Base-by-base conservation (phyloP, 2,888 invertebrate species). In the Napeogenes inachia region DNA sequence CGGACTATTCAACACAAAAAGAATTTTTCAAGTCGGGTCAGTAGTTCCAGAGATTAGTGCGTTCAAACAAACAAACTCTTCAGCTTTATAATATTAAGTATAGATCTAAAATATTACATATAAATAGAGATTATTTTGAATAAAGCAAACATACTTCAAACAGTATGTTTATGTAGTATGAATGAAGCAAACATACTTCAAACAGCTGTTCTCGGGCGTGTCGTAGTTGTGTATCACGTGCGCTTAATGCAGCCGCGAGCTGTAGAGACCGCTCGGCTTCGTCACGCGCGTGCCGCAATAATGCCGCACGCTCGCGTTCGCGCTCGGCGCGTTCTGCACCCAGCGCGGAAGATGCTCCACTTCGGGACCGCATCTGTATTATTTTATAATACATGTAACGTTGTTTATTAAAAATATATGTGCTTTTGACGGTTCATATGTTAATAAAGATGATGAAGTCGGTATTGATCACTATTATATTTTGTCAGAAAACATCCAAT, bases 251-350 rank as follows among this genome's bases (percentile, higher is more conserved):
- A 10, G 97, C 95, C 6, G 97, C 96, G 54, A 98, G 91, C 63
- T 95, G 94, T 65, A 97, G 91, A 33, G 96, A 95, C 64, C 97
- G 92, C 81, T 98, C 97, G 0, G 97, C 96, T 76, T 98, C 97
- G 77, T 98, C 97, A 50, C 97, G 92, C 0, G 97, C 98, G 78
- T 97, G 96, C 72, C 96, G 93, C 61, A 97, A 85, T 63, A 98
- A 89, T 69, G 96, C 96, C 92, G 97, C 97, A 59, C 97, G 93
- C 83, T 98, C 98, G 13, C 97, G 91, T 79, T 98, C 98, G 2
- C 96, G 91, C 76, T 97, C 96, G 12, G 92, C 92, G 69, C 83
- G 91, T 73, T 89, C 93, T 70, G 80, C 92, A 74, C 88, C 92
- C 72, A 82, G 80, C 69, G 77, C 95, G 91, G 91, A 97, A 92